Base-by-base conservation (phyloP, 2,888 invertebrate species). In the Tryphoninae sp. region DNA sequence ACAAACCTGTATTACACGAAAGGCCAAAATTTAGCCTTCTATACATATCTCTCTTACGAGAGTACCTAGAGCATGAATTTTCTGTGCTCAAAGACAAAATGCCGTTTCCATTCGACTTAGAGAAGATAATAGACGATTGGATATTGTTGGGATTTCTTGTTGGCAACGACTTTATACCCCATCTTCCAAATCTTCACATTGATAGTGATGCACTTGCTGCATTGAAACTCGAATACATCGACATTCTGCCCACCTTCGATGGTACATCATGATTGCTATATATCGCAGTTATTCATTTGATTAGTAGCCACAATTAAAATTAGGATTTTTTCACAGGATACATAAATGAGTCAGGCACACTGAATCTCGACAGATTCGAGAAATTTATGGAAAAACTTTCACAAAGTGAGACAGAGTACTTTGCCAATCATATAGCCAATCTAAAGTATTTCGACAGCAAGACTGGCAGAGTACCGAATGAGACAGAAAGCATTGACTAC, bases 131-230 rank as follows among this genome's bases (percentile, higher is more conserved):
- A 33, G 99, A 99, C 90, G 99, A 99, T 92, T 99, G 99, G 99
- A 96, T 99, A 40, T 92, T 99, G 19, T 98, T 99, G 98, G 98
- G 98, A 0, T 99, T 99, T 91, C 93, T 99, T 26, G 97, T 99
- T 11, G 99, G 99, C 83, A 99, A 99, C 90, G 99, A 99, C 92
- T 99, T 99, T 92, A 97, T 99, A 88, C 99, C 99, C 0, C 95
- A 98, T 93, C 93, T 99, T 84, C 99, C 99, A 2, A 96, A 98
- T 92, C 94, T 99, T 91, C 98, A 99, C 92, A 99, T 99, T 85
- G 95, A 95, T 86, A 96, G 96, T 89, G 97, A 98, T 88, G 98
- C 98, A 13, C 92, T 99, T 83, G 97, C 98, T 0, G 90, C 96
- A 82, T 93, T 99, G 55, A 99, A 98, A 92, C 94, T 95, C 87